These are phyloP conservation scores for Todiramphus saurophagus DNA, from an alignment of 2,113 vertebrate genomes.

Conservation along the genomic window DNA sequence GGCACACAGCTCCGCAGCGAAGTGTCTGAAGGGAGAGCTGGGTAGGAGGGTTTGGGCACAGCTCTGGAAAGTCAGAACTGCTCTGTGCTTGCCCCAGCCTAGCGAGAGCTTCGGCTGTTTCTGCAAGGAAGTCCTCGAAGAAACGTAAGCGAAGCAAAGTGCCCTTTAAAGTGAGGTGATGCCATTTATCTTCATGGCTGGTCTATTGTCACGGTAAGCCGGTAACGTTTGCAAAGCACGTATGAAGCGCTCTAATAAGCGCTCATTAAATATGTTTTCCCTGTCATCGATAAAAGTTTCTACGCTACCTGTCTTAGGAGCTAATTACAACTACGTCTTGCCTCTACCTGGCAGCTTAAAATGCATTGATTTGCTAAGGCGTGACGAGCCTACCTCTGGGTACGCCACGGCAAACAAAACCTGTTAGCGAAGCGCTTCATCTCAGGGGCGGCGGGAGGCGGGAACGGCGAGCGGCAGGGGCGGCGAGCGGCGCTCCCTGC, in stretches of 20 bases:
- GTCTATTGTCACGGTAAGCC: neutral
- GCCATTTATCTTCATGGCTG: neutral
- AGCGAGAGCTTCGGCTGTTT: neutral
- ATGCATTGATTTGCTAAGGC: neutral
- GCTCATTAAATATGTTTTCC: neutral
- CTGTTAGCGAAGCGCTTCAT: neutral
- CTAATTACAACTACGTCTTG: neutral
- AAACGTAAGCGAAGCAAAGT: neutral
- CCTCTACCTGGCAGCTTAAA: neutral
- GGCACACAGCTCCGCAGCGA: accelerated
- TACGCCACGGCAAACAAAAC: neutral
- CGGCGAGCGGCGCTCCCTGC: neutral
- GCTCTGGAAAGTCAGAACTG: neutral
- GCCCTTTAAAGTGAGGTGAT: neutral
- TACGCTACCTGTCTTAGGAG: neutral
- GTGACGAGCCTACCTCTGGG: neutral
- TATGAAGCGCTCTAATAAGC: neutral
- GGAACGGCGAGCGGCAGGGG: neutral
- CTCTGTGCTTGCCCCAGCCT: neutral
- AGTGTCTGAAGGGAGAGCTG: neutral
- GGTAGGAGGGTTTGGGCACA: neutral
- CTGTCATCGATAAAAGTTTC: neutral
- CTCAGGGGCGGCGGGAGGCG: neutral
- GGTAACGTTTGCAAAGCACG: neutral
- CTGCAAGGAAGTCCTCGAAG: neutral